Evolutionary conservation across 2,797 vertebrate genomes (phyloP).

Genomic region (Pteropus rufus): DNA sequence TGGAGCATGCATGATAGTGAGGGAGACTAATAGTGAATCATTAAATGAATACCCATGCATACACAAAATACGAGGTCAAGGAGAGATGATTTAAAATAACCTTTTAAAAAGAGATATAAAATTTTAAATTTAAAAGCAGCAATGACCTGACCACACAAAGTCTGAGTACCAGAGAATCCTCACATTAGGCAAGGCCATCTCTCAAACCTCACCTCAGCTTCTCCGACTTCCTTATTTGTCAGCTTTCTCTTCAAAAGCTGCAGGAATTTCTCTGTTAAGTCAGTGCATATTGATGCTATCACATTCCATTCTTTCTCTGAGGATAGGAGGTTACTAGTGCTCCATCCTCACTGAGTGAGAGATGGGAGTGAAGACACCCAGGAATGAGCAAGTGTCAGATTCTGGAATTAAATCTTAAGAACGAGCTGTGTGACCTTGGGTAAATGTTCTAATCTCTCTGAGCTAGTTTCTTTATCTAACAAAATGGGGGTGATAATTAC

Average conservation of each 20-base stretch:
- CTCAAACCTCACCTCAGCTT: not conserved
- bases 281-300: not conserved
- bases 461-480: not conserved
- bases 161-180: not conserved
- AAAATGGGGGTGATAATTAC: not conserved
- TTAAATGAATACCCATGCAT: not conserved
- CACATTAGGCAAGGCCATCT: not conserved
- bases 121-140: not conserved
- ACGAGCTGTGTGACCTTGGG: not conserved
- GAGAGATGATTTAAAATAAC: not conserved
- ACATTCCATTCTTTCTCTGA: not conserved
- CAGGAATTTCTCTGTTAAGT: not conserved
- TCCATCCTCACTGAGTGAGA: not conserved
- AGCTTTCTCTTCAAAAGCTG: not conserved
- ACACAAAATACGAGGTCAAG: not conserved
- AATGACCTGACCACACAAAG: not conserved
- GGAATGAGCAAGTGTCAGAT: not conserved
- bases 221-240: not conserved
- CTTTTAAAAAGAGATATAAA: not conserved
- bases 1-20: not conserved
- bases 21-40: not conserved
- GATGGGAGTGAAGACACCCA: not conserved
- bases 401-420: not conserved
- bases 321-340: not conserved
- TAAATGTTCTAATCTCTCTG: not conserved